These are phyloP conservation scores for Helostoma temminkii DNA, from an alignment of 2,797 vertebrate species.

Conservation along the genomic window DNA sequence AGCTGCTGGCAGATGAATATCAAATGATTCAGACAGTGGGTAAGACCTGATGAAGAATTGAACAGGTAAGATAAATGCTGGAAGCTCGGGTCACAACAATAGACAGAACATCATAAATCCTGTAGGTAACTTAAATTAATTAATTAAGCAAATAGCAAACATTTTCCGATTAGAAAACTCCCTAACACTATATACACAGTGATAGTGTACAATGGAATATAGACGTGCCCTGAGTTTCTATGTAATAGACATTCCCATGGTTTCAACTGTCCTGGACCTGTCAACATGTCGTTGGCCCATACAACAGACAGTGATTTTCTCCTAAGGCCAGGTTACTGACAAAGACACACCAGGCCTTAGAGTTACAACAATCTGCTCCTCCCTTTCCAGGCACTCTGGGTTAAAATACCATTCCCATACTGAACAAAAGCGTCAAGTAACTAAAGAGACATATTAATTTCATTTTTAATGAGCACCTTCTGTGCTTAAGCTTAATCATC, in stretches of 20 bases:
- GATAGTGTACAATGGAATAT: constrained; percentile 49
- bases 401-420: constrained; percentile 77
- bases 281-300: constrained; percentile 74
- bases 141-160: neutral
- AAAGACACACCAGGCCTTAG: constrained; percentile 77
- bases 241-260: constrained; percentile 75
- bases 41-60: neutral
- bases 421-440: constrained; percentile 77
- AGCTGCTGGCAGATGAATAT: constrained; percentile 26
- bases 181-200: constrained; percentile 47
- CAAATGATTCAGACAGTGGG: constrained; percentile 4
- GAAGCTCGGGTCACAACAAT: constrained; percentile 13
- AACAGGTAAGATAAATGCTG: neutral
- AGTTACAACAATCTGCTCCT: constrained; percentile 65
- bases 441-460: constrained; percentile 76
- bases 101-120: constrained; percentile 5
- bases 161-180: constrained; percentile 41
- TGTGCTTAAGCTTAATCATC: constrained; percentile 62
- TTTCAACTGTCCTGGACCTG: constrained; percentile 78
- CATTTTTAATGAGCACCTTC: constrained; percentile 77
- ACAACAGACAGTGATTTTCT: constrained; percentile 75
- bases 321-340: constrained; percentile 76
- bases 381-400: constrained; percentile 75
- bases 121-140: constrained; percentile 9
- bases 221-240: constrained; percentile 61